Percentiles rank a stretch among this genome's conserved stretches.
Conservation (phyloP, 2,797 vertebrate genomes). For the Pelochelys cantorii region DNA sequence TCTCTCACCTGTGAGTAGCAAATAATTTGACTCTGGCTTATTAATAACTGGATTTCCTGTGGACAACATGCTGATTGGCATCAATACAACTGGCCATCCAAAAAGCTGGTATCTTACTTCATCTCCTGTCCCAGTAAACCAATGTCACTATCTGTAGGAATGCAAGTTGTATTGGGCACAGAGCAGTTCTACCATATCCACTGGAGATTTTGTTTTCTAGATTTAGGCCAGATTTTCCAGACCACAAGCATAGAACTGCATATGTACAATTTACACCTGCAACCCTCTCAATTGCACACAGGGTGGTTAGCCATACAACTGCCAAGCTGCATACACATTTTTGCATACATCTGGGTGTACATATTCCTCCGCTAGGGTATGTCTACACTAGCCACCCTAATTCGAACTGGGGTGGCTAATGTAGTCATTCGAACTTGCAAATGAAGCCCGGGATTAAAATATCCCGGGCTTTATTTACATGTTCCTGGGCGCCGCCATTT, state of each 20-base stretch:
- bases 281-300: background rate
- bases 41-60: background rate
- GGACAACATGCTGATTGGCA: fast-evolving
- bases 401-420: too few species aligned
- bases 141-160: background rate
- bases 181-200: fast-evolving
- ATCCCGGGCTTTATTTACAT: too few species aligned
- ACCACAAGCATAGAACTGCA: fast-evolving
- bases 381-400: too few species aligned
- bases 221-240: background rate
- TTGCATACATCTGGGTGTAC: background rate
- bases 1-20: fast-evolving
- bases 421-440: too few species aligned
- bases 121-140: fast-evolving
- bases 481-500: too few species aligned
- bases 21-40: background rate
- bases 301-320: background rate
- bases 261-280: background rate
- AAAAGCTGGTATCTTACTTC: background rate
- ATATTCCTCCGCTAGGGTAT: fast-evolving
- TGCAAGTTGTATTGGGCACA: background rate
- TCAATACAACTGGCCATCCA: background rate
- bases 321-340: background rate
- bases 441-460: too few species aligned
- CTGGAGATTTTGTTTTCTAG: fast-evolving